Conservation (phyloP, 2,888 invertebrate genomes). For the Melieria crassipennis region DNA sequence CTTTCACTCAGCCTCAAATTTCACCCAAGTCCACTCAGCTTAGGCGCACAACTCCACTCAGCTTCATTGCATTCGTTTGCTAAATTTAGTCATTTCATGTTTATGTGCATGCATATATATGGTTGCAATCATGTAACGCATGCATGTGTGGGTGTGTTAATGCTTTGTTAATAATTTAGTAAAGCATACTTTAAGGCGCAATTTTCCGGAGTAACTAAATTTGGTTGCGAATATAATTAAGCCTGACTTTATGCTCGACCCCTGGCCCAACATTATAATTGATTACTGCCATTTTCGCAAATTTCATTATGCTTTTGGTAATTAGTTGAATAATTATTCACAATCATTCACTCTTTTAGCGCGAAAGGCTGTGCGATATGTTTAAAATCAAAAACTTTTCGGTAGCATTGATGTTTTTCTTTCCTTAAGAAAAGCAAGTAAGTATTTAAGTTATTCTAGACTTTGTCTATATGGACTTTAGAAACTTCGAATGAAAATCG, state of each 20-base stretch:
- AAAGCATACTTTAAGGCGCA: conserved; percentile 13
- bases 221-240: conserved; percentile 15
- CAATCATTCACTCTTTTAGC: too few relatives aligned
- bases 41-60: neutral
- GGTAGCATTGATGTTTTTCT: too few relatives aligned
- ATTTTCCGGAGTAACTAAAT: neutral
- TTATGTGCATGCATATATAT: neutral
- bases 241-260: neutral
- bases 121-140: too few relatives aligned
- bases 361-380: too few relatives aligned
- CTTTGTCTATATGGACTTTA: too few relatives aligned
- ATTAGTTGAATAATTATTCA: neutral
- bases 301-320: neutral
- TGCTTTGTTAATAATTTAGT: conserved; percentile 22
- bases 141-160: neutral
- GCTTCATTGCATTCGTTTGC: conserved; percentile 6
- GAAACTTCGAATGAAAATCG: too few relatives aligned
- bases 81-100: conserved; percentile 21
- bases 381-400: too few relatives aligned
- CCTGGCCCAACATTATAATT: too few relatives aligned
- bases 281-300: too few relatives aligned
- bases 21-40: neutral
- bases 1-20: neutral
- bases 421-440: too few relatives aligned
- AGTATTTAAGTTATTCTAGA: too few relatives aligned